Percentiles rank a stretch among this genome's conserved stretches.
phyloP scores from a whole-genome alignment of 2,113 vertebrate species.

The Hippolais icterina region DNA sequence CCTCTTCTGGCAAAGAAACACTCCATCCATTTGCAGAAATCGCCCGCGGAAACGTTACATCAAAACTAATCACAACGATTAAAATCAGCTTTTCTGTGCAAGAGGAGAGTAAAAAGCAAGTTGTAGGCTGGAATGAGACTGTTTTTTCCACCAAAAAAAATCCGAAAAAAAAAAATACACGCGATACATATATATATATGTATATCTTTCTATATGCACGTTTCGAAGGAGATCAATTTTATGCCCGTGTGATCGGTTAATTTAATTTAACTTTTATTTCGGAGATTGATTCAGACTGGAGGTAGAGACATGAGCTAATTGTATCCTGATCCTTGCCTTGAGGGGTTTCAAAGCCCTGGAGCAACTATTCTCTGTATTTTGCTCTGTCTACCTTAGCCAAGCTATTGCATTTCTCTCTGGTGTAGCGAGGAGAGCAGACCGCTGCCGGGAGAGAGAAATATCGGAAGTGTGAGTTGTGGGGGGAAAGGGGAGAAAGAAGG shows the following conservation, averaged over 20 bases:
- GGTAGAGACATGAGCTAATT: constrained; percentile 99
- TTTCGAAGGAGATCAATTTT: constrained; percentile 80
- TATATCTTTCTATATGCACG: constrained; percentile 65
- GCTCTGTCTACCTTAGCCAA: constrained; percentile 98
- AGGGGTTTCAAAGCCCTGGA: constrained; percentile 98
- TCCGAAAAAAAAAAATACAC: constrained; percentile 44
- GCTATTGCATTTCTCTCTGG: constrained; percentile 98
- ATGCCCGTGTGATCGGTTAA: constrained; percentile 83
- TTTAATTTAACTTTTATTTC: constrained; percentile 90
- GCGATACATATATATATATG: constrained; percentile 23
- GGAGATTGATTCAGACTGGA: constrained; percentile 93
- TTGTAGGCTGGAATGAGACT: constrained; percentile 88
- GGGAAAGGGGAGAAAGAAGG: not conserved
- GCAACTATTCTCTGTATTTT: constrained; percentile 98
- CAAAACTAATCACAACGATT: constrained; percentile 99
- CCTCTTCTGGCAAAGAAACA: constrained; percentile 97
- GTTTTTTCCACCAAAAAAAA: constrained; percentile 76
- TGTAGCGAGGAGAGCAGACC: constrained; percentile 92
- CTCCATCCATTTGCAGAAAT: constrained; percentile 99
- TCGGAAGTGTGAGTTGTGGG: constrained; percentile 76
- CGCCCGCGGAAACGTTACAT: constrained; percentile 96
- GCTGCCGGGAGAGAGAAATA: constrained; percentile 81
- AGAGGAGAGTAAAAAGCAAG: constrained; percentile 91
- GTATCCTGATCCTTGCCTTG: constrained; percentile 99
- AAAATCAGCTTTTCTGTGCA: constrained; percentile 99